Evolutionary conservation across 2,797 vertebrate genomes (phyloP).

Genomic region (Poliocrania exsul): DNA sequence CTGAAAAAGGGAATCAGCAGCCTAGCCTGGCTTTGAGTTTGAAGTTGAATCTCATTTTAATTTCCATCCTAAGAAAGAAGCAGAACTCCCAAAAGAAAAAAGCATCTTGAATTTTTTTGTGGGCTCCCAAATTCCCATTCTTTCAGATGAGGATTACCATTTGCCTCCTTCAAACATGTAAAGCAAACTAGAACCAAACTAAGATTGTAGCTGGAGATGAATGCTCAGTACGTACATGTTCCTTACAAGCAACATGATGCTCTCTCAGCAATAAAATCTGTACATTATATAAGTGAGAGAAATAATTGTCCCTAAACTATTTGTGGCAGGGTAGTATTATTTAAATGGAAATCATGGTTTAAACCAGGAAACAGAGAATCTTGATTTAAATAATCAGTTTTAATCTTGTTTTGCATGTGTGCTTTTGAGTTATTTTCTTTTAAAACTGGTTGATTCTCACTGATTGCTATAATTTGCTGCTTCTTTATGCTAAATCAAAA

Average conservation of each 20-base stretch:
- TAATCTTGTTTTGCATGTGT: constrained; percentile 66
- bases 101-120: not conserved
- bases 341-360: constrained; percentile 47
- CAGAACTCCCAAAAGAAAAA: not conserved
- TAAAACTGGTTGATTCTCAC: constrained; percentile 52
- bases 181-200: not conserved
- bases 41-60: not conserved
- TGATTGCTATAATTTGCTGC: constrained; percentile 66
- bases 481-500: constrained; percentile 65
- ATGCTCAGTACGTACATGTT: not conserved
- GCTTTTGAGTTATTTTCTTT: constrained; percentile 53
- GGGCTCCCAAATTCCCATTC: not conserved
- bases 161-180: not conserved
- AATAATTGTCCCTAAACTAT: constrained; percentile 31
- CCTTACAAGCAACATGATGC: not conserved
- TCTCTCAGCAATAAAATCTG: not conserved
- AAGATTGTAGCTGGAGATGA: not conserved
- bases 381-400: constrained; percentile 68
- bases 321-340: not conserved
- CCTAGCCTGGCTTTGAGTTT: not conserved
- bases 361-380: constrained; percentile 36
- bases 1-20: not conserved
- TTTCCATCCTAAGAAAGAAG: not conserved
- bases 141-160: not conserved
- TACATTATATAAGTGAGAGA: not conserved